These are phyloP conservation scores for Pseudorasbora parva DNA, from an alignment of 2,113 vertebrate genomes.

Conservation along the genomic window DNA sequence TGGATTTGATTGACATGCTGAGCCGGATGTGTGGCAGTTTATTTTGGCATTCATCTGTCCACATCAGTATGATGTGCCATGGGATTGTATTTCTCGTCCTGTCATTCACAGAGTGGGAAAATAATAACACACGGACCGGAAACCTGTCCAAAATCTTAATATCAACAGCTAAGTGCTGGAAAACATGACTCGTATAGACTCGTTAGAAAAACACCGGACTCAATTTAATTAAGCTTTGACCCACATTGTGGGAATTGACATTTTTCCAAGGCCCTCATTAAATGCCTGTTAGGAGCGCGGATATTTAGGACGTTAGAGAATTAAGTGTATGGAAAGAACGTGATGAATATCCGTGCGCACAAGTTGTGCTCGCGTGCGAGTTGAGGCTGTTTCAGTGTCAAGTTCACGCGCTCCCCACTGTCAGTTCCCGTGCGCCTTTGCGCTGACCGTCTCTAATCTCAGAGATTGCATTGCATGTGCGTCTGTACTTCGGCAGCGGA, in stretches of 20 bases:
- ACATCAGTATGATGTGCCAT: slow-evolving; percentile 33
- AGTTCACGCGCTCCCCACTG: not conserved
- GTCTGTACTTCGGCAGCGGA: not conserved
- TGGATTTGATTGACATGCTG: slow-evolving; percentile 35
- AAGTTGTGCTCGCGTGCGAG: not conserved
- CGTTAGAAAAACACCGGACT: not conserved
- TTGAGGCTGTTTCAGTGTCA: not conserved
- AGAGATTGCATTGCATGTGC: not conserved
- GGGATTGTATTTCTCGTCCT: slow-evolving; percentile 4
- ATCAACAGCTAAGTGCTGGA: not conserved
- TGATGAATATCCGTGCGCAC: not conserved
- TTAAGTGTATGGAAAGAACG: not conserved
- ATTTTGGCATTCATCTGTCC: slow-evolving; percentile 32
- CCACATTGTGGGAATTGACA: slow-evolving; percentile 6
- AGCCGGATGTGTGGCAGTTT: slow-evolving; percentile 23
- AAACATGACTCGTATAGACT: slow-evolving; percentile 16
- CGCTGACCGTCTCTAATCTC: not conserved
- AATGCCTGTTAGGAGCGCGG: not conserved
- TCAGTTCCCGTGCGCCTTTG: not conserved
- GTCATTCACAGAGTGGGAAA: slow-evolving; percentile 14
- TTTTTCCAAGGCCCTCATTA: slow-evolving; percentile 3
- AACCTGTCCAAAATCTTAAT: slow-evolving; percentile 28
- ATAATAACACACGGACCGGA: slow-evolving; percentile 26
- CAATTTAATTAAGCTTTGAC: slow-evolving; percentile 41
- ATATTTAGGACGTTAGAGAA: not conserved